Evolutionary conservation across 64 coral and sea anemone species (phyloP).

Genomic region (Stylophora pistillata): DNA sequence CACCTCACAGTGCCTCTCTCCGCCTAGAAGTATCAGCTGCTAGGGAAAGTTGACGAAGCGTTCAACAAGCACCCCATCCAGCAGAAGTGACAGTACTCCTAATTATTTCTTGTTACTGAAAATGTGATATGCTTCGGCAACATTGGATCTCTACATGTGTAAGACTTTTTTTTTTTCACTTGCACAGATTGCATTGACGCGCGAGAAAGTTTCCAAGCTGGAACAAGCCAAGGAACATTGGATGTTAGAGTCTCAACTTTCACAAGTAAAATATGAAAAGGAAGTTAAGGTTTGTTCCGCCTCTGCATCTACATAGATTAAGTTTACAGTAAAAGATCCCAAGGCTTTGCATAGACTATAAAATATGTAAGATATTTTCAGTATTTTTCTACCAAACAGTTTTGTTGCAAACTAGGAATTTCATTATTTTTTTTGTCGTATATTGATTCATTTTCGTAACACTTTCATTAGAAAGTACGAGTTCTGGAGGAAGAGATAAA

Average conservation of each 20-base stretch:
- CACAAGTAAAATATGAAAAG: constrained; percentile 96
- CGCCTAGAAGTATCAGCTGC: too few species aligned
- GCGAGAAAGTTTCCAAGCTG: constrained; percentile 83
- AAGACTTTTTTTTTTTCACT: neutral
- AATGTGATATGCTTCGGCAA: too few species aligned
- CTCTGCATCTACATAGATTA: too few species aligned
- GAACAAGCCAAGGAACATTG: constrained; percentile 97
- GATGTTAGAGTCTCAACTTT: constrained; percentile 88
- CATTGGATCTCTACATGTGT: neutral
- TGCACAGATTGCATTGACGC: constrained; percentile 70
- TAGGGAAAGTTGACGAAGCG: too few species aligned
- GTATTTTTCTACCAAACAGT: neutral
- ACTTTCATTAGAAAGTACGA: constrained; percentile 58
- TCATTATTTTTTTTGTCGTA: neutral
- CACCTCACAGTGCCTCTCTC: too few species aligned
- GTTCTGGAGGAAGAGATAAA: constrained; percentile 45
- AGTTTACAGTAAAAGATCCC: too few species aligned
- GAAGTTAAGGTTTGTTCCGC: constrained; percentile 75
- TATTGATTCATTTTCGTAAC: neutral
- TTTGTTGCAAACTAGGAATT: neutral
- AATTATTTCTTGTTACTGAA: too few species aligned
- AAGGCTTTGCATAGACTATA: too few species aligned
- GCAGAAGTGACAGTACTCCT: too few species aligned
- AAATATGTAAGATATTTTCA: too few species aligned
- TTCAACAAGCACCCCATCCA: too few species aligned